Percentiles rank a stretch among this genome's conserved stretches.
These are phyloP conservation scores for Meriones unguiculatus DNA, from an alignment of 2,113 vertebrate species.

Conservation along the genomic window DNA sequence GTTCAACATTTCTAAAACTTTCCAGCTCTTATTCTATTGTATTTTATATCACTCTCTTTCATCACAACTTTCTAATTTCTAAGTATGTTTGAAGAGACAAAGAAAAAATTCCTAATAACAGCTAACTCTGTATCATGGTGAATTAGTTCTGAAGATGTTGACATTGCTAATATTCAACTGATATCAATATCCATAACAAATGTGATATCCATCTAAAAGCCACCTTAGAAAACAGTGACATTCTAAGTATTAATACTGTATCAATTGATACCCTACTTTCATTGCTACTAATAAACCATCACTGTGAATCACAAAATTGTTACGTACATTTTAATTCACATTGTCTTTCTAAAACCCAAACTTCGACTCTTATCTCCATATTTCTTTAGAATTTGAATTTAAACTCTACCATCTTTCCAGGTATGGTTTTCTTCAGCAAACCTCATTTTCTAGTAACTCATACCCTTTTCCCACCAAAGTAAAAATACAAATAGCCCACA, in stretches of 20 bases:
- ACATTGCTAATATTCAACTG: background rate
- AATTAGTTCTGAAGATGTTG: background rate
- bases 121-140: too few relatives aligned
- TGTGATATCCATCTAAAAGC: background rate
- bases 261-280: background rate
- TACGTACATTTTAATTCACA: background rate
- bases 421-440: background rate
- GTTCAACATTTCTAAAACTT: background rate
- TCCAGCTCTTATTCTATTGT: background rate
- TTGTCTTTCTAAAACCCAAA: background rate
- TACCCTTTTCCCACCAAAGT: background rate
- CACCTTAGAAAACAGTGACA: background rate
- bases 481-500: background rate
- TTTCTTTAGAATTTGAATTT: background rate
- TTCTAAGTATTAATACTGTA: background rate
- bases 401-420: background rate
- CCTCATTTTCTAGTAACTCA: background rate
- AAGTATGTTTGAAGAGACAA: background rate
- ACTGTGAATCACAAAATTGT: background rate
- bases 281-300: background rate
- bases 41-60: background rate
- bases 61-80: background rate
- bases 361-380: background rate
- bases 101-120: background rate
- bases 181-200: background rate